phyloP scores from a whole-genome alignment of 2,888 invertebrate species.

The Nowickia ferox region DNA sequence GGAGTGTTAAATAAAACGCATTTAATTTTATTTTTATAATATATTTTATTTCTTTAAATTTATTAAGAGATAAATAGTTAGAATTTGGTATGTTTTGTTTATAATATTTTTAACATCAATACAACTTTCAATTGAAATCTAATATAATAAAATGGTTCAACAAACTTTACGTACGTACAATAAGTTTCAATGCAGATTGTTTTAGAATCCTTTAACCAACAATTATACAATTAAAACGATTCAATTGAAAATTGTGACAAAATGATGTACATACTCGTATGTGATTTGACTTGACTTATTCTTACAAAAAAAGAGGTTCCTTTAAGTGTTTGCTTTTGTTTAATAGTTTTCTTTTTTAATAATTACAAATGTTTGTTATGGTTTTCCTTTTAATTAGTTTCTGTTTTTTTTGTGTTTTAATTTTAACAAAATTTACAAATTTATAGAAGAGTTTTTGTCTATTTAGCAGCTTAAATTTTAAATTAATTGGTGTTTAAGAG shows the following conservation, averaged over 20 bases:
- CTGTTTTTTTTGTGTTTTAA: constrained; percentile 40
- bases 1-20: background rate
- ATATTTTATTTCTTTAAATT: constrained; percentile 59
- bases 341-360: constrained; percentile 50
- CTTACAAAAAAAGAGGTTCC: constrained; percentile 55
- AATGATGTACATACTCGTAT: constrained; percentile 4
- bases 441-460: constrained; percentile 31
- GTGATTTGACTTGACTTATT: constrained; percentile 52
- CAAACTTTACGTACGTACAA: constrained; percentile 41
- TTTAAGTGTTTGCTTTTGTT: constrained; percentile 29
- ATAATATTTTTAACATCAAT: constrained; percentile 56
- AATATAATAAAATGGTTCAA: constrained; percentile 43
- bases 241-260: constrained; percentile 67
- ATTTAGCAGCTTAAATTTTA: constrained; percentile 59
- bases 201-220: constrained; percentile 14
- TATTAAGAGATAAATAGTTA: constrained; percentile 71
- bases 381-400: constrained; percentile 32
- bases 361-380: constrained; percentile 56
- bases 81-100: constrained; percentile 54
- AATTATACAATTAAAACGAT: constrained; percentile 32
- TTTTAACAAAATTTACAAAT: constrained; percentile 71
- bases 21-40: constrained; percentile 22
- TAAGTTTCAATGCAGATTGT: constrained; percentile 26
- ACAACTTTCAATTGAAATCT: constrained; percentile 66
- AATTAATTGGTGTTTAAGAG: constrained; percentile 68